Evolutionary conservation across 2,113 vertebrate genomes (phyloP).

Genomic region (Pipra filicauda): DNA sequence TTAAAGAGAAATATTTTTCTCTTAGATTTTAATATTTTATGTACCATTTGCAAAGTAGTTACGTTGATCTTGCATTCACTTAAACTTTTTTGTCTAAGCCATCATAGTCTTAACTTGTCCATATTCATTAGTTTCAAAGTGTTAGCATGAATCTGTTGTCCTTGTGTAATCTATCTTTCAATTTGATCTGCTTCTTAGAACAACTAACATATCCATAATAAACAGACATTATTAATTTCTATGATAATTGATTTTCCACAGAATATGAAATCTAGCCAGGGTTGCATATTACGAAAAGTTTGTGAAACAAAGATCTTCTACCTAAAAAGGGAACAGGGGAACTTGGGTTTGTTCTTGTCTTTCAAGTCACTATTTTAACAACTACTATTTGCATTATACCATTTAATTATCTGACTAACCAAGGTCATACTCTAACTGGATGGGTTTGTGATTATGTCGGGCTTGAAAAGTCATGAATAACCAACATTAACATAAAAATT

Average conservation of each 20-base stretch:
- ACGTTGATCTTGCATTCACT: not conserved
- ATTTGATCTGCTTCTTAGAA: constrained; percentile 14
- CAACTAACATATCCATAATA: not conserved
- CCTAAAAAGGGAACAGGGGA: not conserved
- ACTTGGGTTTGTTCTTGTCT: not conserved
- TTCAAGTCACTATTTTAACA: not conserved
- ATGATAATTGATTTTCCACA: constrained; percentile 6
- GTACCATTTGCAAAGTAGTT: not conserved
- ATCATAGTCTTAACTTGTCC: not conserved
- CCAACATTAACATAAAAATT: not conserved
- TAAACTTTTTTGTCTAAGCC: not conserved
- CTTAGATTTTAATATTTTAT: not conserved
- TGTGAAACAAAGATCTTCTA: not conserved
- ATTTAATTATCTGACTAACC: not conserved
- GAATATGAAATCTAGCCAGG: not conserved
- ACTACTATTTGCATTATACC: not conserved
- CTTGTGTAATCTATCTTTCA: constrained; percentile 34
- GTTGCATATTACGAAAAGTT: not conserved
- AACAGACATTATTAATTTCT: not conserved
- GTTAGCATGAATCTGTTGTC: constrained; percentile 13
- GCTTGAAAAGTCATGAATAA: not conserved
- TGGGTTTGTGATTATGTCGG: not conserved
- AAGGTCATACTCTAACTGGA: not conserved
- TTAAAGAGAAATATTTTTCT: not conserved
- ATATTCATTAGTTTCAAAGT: constrained; percentile 7